Evolutionary conservation across 2,113 vertebrate genomes (phyloP), one percentile per base, ranked within the genome.

Genomic region (Vidua macroura): DNA sequence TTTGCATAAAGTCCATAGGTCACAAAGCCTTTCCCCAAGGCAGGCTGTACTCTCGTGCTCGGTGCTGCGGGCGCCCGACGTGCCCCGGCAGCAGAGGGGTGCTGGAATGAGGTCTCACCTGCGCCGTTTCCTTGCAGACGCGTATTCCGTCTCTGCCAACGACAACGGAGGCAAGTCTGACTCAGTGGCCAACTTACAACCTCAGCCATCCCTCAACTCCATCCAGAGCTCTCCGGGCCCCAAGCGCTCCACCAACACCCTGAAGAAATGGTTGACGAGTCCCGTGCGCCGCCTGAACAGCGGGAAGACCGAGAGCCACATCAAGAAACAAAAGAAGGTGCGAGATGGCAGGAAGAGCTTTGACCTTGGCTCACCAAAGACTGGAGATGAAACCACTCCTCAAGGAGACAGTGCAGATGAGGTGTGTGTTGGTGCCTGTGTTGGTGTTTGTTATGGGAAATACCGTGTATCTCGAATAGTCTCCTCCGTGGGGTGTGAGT

Each of bases 251-350:
- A 99, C 98, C n/a, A 99, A 99, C 97, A 99, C 99, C 2, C 97
- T 99, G 82, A 99, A 99, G 91, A 99, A 99, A 67, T 99, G 99
- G 99, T 91, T 99, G 83, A 99, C 99, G 2, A 99, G 99, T 27
- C 99, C 99, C 0, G 99, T 99, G 37, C 98, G 99, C 12, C 98
- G 99, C 46, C 99, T 99, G 83, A 99, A 99, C 97, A 99, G 99
- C 0, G 98, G 99, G 11, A 99, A 99, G 93, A 97, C 99, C 0
- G 99, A 99, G 33, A 98, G 98, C 97, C 98, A 98, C 75, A 97
- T 99, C 96, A 99, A 99, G 98, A 99, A 99, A 59, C 98, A 99
- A 8, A 99, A 99, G 97, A 99, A 98, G 97, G 98, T 98, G 39
- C 97, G 99, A 1, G 99, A 99, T 21, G 98, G 98, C 74, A 97